Percentiles rank a stretch among this genome's conserved stretches.
phyloP scores from a whole-genome alignment of 2,113 vertebrate genomes.

The Myrmecophaga tridactyla region DNA sequence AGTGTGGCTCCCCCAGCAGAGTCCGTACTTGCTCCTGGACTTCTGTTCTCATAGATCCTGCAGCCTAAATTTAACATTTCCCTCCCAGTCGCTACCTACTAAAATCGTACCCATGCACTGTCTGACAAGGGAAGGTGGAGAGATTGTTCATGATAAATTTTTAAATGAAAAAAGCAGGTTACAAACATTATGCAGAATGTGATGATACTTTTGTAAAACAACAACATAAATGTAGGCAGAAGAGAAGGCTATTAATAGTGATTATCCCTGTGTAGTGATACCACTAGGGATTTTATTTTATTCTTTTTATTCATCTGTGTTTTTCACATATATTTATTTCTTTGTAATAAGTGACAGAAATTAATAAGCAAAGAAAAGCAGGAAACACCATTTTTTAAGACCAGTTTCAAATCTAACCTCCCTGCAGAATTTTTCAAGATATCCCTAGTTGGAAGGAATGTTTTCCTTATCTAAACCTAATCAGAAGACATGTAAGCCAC shows the following conservation, averaged over 20 bases:
- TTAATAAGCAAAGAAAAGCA: not conserved
- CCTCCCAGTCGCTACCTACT: not conserved
- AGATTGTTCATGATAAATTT: not conserved
- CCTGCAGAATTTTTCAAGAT: not conserved
- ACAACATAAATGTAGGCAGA: not conserved
- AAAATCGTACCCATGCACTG: not conserved
- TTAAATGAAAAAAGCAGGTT: not conserved
- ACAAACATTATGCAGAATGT: fast-evolving
- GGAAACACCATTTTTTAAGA: not conserved
- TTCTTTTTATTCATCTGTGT: not conserved
- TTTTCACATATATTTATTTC: not conserved
- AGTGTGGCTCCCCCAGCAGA: fast-evolving
- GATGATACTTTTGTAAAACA: not conserved
- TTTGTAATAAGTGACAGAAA: conserved; percentile 9
- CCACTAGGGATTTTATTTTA: not conserved
- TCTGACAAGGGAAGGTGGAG: not conserved
- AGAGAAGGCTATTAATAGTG: not conserved
- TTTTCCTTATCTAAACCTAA: not conserved
- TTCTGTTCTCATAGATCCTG: not conserved
- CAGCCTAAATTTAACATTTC: not conserved
- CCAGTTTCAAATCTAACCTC: not conserved
- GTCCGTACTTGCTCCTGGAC: not conserved
- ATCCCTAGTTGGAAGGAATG: not conserved
- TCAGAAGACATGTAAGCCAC: not conserved
- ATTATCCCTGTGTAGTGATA: not conserved